A percentile compares a stretch with the other conserved stretches of the same genome.
These are phyloP conservation scores for Cryptocephalus moraei DNA, from an alignment of 2,888 invertebrate genomes.

Conservation along the genomic window DNA sequence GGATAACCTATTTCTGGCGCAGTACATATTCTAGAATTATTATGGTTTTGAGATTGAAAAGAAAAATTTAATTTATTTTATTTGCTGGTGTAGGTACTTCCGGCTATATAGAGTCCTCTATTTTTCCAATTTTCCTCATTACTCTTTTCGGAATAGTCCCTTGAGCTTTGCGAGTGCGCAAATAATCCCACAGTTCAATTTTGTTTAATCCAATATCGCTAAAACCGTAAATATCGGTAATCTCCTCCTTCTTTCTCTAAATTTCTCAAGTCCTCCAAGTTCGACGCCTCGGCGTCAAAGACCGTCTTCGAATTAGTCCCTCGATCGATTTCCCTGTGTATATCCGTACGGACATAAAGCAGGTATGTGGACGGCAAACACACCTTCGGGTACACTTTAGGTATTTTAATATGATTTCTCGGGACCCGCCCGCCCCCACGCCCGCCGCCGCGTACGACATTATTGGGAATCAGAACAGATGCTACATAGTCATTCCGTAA, in stretches of 20 bases:
- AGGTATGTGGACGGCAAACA: constrained; percentile 34
- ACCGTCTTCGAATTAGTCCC: constrained; percentile 11
- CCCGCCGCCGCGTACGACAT: constrained; percentile 16
- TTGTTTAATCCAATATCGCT: too few species aligned
- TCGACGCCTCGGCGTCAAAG: constrained; percentile 3
- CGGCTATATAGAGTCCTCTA: too few species aligned
- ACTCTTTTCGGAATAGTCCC: too few species aligned
- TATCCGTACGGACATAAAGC: constrained; percentile 27
- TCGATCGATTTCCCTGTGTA: constrained; percentile 3
- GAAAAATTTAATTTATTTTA: too few species aligned
- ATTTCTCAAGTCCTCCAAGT: neutral
- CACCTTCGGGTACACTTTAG: constrained; percentile 34
- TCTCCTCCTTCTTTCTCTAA: neutral
- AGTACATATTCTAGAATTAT: too few species aligned
- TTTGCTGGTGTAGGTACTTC: too few species aligned
- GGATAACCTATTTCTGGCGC: too few species aligned
- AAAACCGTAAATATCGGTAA: too few species aligned
- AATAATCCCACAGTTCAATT: too few species aligned
- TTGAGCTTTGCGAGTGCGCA: too few species aligned
- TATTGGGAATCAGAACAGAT: constrained; percentile 39
- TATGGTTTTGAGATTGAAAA: too few species aligned
- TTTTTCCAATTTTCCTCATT: too few species aligned
- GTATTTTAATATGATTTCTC: constrained; percentile 37
- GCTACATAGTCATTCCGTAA: constrained; percentile 29
- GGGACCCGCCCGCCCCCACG: constrained; percentile 18